Percentiles rank a stretch among this genome's conserved stretches.
These are phyloP conservation scores for Hydriomena furcata DNA, from an alignment of 2,888 invertebrate species.

Conservation along the genomic window DNA sequence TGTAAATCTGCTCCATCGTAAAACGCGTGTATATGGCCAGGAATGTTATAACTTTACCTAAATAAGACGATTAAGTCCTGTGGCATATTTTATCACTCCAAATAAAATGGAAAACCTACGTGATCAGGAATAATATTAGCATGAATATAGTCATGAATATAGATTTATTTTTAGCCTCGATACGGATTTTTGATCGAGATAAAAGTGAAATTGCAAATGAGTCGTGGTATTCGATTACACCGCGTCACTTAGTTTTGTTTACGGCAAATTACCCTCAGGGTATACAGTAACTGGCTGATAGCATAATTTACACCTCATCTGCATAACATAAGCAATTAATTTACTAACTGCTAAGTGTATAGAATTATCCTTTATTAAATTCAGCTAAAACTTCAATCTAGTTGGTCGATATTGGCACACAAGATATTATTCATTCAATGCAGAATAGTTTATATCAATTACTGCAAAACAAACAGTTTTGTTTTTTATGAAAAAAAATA, in stretches of 20 bases:
- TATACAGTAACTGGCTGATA: slow-evolving; percentile 18
- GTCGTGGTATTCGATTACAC: slow-evolving; percentile 55
- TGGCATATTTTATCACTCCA: slow-evolving; percentile 33
- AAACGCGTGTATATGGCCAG: slow-evolving; percentile 21
- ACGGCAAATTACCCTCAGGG: slow-evolving; percentile 47
- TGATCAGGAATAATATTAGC: slow-evolving; percentile 44
- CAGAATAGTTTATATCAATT: no score
- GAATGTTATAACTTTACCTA: slow-evolving; percentile 28
- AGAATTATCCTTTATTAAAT: no score
- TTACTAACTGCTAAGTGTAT: no score
- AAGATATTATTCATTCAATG: no score
- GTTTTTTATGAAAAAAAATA: no score
- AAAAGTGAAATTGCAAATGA: slow-evolving; percentile 54
- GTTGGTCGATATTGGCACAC: no score
- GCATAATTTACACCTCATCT: slow-evolving; percentile 20
- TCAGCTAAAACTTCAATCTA: no score
- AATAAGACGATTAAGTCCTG: slow-evolving; percentile 15
- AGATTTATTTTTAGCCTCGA: slow-evolving; percentile 32
- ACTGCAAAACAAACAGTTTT: no score
- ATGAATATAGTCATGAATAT: slow-evolving; percentile 47
- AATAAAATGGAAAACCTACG: slow-evolving; percentile 39
- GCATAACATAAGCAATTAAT: slow-evolving; percentile 11
- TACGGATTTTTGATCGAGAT: slow-evolving; percentile 37
- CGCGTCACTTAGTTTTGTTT: slow-evolving; percentile 50
- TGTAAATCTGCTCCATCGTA: slow-evolving; percentile 12